Base-by-base conservation (phyloP, 2,797 vertebrate species). In the Gymnothorax reevesii region DNA sequence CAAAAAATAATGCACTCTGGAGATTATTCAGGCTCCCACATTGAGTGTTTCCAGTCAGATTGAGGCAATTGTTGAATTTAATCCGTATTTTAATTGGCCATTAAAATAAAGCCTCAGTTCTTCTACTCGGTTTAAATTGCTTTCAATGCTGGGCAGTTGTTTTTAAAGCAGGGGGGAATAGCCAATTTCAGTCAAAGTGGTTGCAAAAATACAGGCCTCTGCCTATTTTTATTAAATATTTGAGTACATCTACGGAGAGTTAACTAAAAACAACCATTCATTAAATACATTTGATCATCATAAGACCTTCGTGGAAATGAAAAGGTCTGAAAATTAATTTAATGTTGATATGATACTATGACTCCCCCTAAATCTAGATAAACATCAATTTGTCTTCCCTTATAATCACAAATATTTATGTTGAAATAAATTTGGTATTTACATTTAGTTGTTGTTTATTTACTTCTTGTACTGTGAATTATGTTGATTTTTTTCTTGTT, bases 161-260 rank as follows among this genome's bases (percentile, higher is more conserved):
- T 55, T 49, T 3, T 17, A 82, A 80, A 42, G 20, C 52, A 55
- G 54, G 66, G 73, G 25, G 54, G 83, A 54, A 33, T 75, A 75
- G 71, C 27, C 71, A 33, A 75, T 33, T 1, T 12, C 17, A 17
- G 60, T 75, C 25, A 12, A 25, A 42, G 7, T 59, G 22, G 55
- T 8, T 57, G n/a, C 55, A 57, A 57, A 22, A 20, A 57, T 60
- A 82, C 10, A 27, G n/a, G 33, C 57, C 77, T 87, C 52, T 84
- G 85, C 49, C 52, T 59, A 82, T 87, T 85, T 84, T 87, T 82
- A 84, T n/a, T 13, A 25, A 33, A 25, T 86, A 22, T 86, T 86
- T 83, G 33, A n/a, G n/a, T 75, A 42, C 71, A 75, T 33, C 27
- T 75, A 33, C 42, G 71, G 25, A 75, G 25, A 42, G 27, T 17